These are phyloP conservation scores for Drosophila arawakana DNA, from an alignment of 1,140 invertebrate genomes.

Conservation along the genomic window DNA sequence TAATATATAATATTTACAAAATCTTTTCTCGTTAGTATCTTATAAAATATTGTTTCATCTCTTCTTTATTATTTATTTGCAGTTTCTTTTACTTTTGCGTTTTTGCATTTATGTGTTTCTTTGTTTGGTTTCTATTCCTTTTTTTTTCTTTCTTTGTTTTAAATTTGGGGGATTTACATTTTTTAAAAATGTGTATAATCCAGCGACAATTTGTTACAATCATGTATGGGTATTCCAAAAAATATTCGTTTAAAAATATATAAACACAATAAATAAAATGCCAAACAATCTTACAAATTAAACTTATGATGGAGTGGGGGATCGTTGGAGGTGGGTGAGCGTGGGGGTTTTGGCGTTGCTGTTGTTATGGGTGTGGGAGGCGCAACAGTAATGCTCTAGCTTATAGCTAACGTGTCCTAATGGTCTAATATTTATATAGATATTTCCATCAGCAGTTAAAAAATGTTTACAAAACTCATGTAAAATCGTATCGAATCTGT, in stretches of 20 bases:
- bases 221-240: conserved; percentile 20
- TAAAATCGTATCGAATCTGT: conserved; percentile 54
- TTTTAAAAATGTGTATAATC: conserved; percentile 65
- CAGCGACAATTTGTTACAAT: conserved; percentile 3
- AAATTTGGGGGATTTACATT: conserved; percentile 36
- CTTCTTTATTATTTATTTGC: conserved; percentile 19
- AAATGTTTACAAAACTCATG: conserved; percentile 74
- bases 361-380: conserved; percentile 5
- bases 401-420: conserved; percentile 72
- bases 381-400: conserved; percentile 66
- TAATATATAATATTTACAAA: conserved; percentile 47
- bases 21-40: conserved; percentile 34
- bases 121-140: conserved; percentile 33
- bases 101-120: conserved; percentile 29
- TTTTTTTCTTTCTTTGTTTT: conserved; percentile 1
- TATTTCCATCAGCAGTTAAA: conserved; percentile 66
- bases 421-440: conserved; percentile 49
- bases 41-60: conserved; percentile 40
- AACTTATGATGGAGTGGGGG: conserved; percentile 16
- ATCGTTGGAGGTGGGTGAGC: background rate
- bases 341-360: background rate
- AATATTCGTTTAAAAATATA: conserved; percentile 37
- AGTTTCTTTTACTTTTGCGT: conserved; percentile 16
- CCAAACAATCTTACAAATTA: conserved; percentile 46
- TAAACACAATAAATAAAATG: conserved; percentile 57